Percentiles rank a stretch among this genome's conserved stretches.
phyloP scores from a whole-genome alignment of 1,140 invertebrate species.

The Anastatus disparis region DNA sequence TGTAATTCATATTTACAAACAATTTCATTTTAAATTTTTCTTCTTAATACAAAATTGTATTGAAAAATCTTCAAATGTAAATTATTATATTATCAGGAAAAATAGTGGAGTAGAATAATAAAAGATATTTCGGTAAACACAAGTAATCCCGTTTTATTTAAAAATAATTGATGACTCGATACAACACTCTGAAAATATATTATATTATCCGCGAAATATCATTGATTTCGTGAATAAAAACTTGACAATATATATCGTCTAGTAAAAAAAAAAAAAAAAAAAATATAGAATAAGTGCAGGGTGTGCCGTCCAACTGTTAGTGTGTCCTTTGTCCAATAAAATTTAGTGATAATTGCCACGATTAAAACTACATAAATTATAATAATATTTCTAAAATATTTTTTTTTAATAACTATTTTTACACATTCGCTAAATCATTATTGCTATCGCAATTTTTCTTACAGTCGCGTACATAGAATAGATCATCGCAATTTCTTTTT shows the following conservation, averaged over 20 bases:
- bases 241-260: neutral
- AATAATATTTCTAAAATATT: neutral
- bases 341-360: neutral
- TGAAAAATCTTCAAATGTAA: too few species aligned
- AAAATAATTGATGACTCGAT: slow-evolving; percentile 52
- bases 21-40: too few species aligned
- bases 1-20: too few species aligned
- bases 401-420: neutral
- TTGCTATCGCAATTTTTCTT: neutral
- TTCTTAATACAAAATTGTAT: too few species aligned
- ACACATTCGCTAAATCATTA: neutral
- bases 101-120: neutral
- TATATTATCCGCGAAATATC: slow-evolving; percentile 34
- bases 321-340: slow-evolving; percentile 13
- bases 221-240: neutral
- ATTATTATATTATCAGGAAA: too few species aligned
- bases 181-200: slow-evolving; percentile 51
- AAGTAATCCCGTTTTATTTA: slow-evolving; percentile 55
- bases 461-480: neutral
- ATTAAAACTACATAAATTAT: slow-evolving; percentile 19
- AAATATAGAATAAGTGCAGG: neutral
- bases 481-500: neutral
- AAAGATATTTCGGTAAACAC: slow-evolving; percentile 24
- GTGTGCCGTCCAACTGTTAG: neutral
- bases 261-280: too few species aligned